These are phyloP conservation scores for Campylorhamphus procurvoides DNA, from an alignment of 2,113 vertebrate genomes.

Conservation along the genomic window DNA sequence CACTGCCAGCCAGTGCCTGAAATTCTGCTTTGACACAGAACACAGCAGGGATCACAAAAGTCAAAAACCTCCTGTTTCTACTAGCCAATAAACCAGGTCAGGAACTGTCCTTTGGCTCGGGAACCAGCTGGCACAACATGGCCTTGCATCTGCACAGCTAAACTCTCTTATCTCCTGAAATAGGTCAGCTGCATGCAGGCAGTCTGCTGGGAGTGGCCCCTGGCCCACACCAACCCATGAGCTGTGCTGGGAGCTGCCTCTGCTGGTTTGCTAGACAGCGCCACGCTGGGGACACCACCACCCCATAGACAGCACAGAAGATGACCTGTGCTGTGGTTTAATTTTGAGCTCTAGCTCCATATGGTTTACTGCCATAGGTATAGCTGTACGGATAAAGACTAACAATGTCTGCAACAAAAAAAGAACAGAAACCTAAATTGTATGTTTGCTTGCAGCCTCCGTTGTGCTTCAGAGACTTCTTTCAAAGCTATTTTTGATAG, in stretches of 20 bases:
- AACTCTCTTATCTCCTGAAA: neutral
- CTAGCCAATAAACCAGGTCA: conserved; percentile 29
- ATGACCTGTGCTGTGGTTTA: neutral
- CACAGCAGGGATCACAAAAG: neutral
- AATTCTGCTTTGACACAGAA: neutral
- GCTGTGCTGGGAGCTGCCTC: neutral
- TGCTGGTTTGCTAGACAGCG: neutral
- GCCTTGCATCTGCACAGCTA: neutral
- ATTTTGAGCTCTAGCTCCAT: neutral
- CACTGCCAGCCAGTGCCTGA: neutral
- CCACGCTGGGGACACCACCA: neutral
- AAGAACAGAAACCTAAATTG: neutral
- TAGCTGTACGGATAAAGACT: neutral
- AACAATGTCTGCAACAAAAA: neutral
- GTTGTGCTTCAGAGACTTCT: neutral
- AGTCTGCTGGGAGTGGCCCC: neutral
- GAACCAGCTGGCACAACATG: neutral
- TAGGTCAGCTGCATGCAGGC: neutral
- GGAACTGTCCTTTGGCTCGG: neutral
- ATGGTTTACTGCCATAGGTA: neutral
- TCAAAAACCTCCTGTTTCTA: neutral
- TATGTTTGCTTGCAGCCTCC: neutral
- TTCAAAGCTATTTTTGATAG: neutral
- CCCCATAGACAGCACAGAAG: neutral
- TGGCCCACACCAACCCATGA: neutral